Evolutionary conservation across 2,113 vertebrate species (phyloP).

Genomic region (Tor tambroides): DNA sequence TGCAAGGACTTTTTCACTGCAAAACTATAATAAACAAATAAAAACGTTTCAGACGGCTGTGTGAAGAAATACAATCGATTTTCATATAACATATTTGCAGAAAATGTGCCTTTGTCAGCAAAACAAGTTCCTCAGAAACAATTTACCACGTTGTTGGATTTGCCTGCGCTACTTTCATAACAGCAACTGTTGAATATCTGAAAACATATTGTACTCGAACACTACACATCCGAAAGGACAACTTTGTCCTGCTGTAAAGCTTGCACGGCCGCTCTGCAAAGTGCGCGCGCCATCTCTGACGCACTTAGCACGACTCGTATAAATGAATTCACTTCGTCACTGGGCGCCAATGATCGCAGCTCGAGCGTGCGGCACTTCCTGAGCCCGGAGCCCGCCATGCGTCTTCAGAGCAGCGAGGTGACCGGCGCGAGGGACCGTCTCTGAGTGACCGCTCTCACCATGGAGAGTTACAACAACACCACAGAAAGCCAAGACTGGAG

Average conservation of each 20-base stretch:
- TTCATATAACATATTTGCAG: neutral
- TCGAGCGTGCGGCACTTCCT: conserved; percentile 69
- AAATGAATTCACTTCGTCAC: conserved; percentile 77
- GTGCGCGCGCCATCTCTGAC: conserved; percentile 70
- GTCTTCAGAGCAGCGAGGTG: conserved; percentile 69
- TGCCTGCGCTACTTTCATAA: neutral
- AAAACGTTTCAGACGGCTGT: neutral
- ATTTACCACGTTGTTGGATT: neutral
- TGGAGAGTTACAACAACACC: conserved; percentile 81
- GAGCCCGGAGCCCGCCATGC: conserved; percentile 71
- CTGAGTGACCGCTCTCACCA: conserved; percentile 63
- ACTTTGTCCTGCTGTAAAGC: conserved; percentile 23
- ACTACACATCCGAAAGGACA: neutral
- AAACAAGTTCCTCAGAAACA: neutral
- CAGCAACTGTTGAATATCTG: conserved; percentile 18
- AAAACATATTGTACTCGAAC: neutral
- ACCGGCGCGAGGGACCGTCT: conserved; percentile 67
- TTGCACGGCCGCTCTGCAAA: conserved; percentile 28
- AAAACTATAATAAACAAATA: neutral
- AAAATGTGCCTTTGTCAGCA: neutral
- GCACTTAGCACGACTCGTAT: conserved; percentile 74
- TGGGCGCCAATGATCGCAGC: conserved; percentile 72
- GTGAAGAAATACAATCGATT: neutral
- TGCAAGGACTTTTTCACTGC: neutral
- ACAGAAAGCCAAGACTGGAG: conserved; percentile 69